These are phyloP conservation scores for Leptopilina clavipes DNA, from an alignment of 1,140 invertebrate species.

Conservation along the genomic window DNA sequence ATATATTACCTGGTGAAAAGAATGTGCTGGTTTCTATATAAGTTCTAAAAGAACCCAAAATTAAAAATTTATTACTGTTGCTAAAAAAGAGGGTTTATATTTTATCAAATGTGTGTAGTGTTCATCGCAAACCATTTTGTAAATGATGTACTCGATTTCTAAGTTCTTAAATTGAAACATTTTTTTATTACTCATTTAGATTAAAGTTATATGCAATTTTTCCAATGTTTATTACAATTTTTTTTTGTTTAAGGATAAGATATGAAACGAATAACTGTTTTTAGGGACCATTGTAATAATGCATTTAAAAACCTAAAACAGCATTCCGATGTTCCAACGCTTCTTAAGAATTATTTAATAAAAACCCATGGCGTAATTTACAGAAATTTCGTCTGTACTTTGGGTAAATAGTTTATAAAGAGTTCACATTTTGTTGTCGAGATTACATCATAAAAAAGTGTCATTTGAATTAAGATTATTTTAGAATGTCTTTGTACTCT, in stretches of 20 bases:
- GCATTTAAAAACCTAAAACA: not conserved
- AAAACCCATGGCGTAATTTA: not conserved
- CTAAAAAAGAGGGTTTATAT: conserved; percentile 54
- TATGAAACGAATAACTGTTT: not conserved
- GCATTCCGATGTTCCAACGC: not conserved
- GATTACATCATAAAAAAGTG: not conserved
- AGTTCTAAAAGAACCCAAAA: conserved; percentile 3
- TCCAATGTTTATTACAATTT: not conserved
- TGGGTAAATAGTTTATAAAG: not conserved
- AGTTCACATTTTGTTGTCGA: not conserved
- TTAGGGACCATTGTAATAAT: conserved; percentile 28
- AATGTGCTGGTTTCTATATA: conserved; percentile 7
- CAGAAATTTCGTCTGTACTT: no score
- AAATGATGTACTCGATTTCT: not conserved
- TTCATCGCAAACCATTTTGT: not conserved
- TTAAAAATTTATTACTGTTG: conserved; percentile 57
- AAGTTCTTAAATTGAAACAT: not conserved
- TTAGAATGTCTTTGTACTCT: conserved; percentile 35
- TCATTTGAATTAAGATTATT: not conserved
- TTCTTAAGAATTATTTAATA: not conserved
- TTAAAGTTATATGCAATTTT: not conserved
- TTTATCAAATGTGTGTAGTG: conserved; percentile 39
- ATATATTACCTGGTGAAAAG: not conserved
- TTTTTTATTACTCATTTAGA: not conserved
- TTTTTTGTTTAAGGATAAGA: not conserved